A percentile compares a stretch with the other conserved stretches of the same genome.
Evolutionary conservation across 2,888 invertebrate species (phyloP).

Genomic region (Pocota personata): DNA sequence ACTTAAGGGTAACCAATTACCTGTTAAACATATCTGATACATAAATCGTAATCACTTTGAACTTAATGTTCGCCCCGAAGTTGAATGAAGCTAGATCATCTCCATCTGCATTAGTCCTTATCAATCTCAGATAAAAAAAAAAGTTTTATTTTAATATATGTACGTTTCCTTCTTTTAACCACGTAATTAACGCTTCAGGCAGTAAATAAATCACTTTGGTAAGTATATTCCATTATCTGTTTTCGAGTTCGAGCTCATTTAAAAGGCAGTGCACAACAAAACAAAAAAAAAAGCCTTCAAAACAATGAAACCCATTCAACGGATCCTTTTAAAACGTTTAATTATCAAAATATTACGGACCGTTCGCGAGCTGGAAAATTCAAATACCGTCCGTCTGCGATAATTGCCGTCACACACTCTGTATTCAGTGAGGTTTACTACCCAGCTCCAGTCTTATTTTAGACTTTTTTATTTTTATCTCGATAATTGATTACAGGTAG

Average conservation of each 20-base stretch:
- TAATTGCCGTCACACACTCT: slow-evolving; percentile 67
- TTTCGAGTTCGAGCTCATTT: not conserved
- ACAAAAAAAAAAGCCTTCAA: not conserved
- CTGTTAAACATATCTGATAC: not conserved
- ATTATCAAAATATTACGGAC: slow-evolving; percentile 64
- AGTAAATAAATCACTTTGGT: slow-evolving; percentile 56
- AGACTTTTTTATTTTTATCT: slow-evolving; percentile 42
- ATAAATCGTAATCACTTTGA: not conserved
- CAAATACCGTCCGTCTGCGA: slow-evolving; percentile 37
- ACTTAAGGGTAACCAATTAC: not conserved
- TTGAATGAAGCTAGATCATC: not conserved
- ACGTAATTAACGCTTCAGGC: slow-evolving; percentile 49
- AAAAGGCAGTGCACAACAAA: not conserved
- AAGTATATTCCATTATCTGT: slow-evolving; percentile 39
- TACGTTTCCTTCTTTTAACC: not conserved
- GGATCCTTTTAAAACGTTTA: slow-evolving; percentile 53
- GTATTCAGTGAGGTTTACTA: not conserved
- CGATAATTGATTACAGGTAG: slow-evolving; percentile 73
- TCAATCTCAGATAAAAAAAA: slow-evolving; percentile 10
- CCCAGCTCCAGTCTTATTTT: not conserved
- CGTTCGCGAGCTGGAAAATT: slow-evolving; percentile 8
- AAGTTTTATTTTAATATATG: not conserved
- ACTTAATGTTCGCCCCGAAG: not conserved
- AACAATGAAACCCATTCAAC: slow-evolving; percentile 38
- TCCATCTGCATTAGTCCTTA: slow-evolving; percentile 6